Evolutionary conservation across 2,888 invertebrate genomes (phyloP), one percentile per base, ranked within the genome.

Genomic region (Amorpha juglandis): DNA sequence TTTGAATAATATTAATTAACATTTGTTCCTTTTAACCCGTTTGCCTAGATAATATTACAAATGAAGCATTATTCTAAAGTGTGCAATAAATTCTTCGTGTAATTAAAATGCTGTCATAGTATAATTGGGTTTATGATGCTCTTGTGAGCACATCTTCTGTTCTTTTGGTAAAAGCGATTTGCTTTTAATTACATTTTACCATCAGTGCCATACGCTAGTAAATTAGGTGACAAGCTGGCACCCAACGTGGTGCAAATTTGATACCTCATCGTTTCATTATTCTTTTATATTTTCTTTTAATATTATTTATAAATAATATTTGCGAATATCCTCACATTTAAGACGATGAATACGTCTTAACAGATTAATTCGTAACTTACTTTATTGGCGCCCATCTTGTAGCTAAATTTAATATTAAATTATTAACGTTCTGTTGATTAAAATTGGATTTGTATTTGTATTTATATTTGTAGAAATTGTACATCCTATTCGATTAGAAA

Each of bases 31-130:
- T 16, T 55, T 19, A 19, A 6, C 19, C 19, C 12, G n/a, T 16
- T 16, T 19, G 11, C 9, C 38, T 42, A 19, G 4, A 6, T 9
- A 19, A 38, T 9, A 53, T 14, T 11, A 55, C 55, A 55, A 55
- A 8, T 11, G 19, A 42, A 16, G 19, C 6, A 19, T 58, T 58
- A 42, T 58, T 19, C 19, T 38, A 19, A 58, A 58, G 68, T 67
- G 69, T 66, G 64, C 63, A 72, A 74, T 74, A 71, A 63, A 63
- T 69, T 51, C 67, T 55, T 68, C n/a, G 16, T 63, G 67, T 73
- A 79, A 78, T 80, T 80, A 77, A 78, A 78, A 78, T 74, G 51
- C 73, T 74, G 74, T 72, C 75, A 69, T 21, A 65, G 51, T 64
- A 70, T 75, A 77, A 78, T 76, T 77, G 68, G 69, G 71, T 76